phyloP scores from a whole-genome alignment of 1,140 invertebrate species.

The Rhyzopertha dominica region DNA sequence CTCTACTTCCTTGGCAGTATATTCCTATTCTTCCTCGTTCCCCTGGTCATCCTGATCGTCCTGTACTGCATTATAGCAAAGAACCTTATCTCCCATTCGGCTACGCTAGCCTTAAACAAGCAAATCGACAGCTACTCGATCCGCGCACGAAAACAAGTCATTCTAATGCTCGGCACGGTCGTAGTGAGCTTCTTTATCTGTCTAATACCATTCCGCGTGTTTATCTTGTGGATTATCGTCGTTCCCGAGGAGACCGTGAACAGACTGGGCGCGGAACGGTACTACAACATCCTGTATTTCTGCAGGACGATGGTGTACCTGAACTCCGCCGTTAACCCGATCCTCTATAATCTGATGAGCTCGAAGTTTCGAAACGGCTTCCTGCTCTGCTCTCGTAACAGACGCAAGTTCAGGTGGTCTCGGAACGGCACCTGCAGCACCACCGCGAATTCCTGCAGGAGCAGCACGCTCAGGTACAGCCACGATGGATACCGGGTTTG shows the following conservation, averaged over 20 bases:
- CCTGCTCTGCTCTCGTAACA: slow-evolving; percentile 56
- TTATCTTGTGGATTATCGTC: slow-evolving; percentile 76
- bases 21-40: slow-evolving; percentile 70
- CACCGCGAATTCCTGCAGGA: slow-evolving; percentile 48
- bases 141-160: slow-evolving; percentile 64
- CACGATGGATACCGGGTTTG: slow-evolving; percentile 37
- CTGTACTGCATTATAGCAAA: slow-evolving; percentile 73
- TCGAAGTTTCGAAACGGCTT: slow-evolving; percentile 79
- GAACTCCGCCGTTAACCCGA: slow-evolving; percentile 79
- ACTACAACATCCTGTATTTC: slow-evolving; percentile 75
- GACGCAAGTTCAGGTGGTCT: slow-evolving; percentile 36
- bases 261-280: slow-evolving; percentile 63
- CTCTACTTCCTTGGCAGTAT: slow-evolving; percentile 70
- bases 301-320: slow-evolving; percentile 80
- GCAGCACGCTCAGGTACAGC: slow-evolving; percentile 45
- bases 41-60: slow-evolving; percentile 66
- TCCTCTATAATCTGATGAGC: slow-evolving; percentile 80
- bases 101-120: slow-evolving; percentile 55
- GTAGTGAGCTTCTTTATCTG: slow-evolving; percentile 83
- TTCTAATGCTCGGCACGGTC: slow-evolving; percentile 77
- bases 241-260: slow-evolving; percentile 55
- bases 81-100: slow-evolving; percentile 62
- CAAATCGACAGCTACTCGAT: slow-evolving; percentile 57
- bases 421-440: slow-evolving; percentile 48
- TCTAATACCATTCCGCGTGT: slow-evolving; percentile 74